Evolutionary conservation across 2,888 invertebrate genomes (phyloP).

Genomic region (Drosophila greeni): DNA sequence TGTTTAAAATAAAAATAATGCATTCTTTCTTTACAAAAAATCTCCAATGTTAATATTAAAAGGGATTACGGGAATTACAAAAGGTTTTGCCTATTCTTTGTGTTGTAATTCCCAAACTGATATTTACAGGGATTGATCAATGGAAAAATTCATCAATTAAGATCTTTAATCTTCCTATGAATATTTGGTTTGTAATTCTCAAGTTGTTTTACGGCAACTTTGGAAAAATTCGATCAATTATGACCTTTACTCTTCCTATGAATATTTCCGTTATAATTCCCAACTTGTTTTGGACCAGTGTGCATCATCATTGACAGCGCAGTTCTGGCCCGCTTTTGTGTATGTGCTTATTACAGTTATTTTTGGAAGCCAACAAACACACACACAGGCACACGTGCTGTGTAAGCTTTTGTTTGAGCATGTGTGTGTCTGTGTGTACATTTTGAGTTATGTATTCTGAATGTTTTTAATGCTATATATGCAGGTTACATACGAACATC

Average conservation of each 20-base stretch:
- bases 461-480: conserved; percentile 36
- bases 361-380: conserved; percentile 57
- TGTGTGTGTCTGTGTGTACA: conserved; percentile 24
- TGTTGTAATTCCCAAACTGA: not conserved
- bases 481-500: conserved; percentile 26
- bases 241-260: too few relatives aligned
- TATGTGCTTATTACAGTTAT: conserved; percentile 62
- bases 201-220: too few relatives aligned
- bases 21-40: too few relatives aligned
- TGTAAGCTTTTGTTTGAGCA: conserved; percentile 47
- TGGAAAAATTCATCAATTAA: too few relatives aligned
- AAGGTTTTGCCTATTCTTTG: not conserved
- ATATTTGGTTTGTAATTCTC: conserved; percentile 7
- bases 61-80: too few relatives aligned
- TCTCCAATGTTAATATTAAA: too few relatives aligned
- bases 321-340: conserved; percentile 39
- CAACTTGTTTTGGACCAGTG: conserved; percentile 24
- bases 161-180: too few relatives aligned
- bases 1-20: not conserved
- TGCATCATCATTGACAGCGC: conserved; percentile 39
- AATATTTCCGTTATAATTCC: conserved; percentile 3
- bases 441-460: conserved; percentile 47
- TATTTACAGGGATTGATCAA: not conserved
- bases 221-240: too few relatives aligned
- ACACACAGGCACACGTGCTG: conserved; percentile 17